A percentile compares a stretch with the other conserved stretches of the same genome.
phyloP scores from a whole-genome alignment of 53 echinoderm and acorn worm genomes.

The Henricia sp. region DNA sequence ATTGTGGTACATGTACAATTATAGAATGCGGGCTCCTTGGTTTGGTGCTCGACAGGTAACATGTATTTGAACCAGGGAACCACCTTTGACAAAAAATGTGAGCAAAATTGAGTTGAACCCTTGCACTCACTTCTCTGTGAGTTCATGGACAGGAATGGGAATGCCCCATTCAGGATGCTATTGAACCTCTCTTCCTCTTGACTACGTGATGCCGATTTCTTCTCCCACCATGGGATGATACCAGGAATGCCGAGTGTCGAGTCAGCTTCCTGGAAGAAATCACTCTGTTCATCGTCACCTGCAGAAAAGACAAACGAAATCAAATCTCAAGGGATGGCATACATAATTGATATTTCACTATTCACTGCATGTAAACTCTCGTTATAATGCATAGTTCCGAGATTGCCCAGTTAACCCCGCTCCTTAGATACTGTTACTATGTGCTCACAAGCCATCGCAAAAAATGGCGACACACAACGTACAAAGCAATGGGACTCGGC shows the following conservation, averaged over 20 bases:
- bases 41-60: no score
- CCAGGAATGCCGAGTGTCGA: conserved; percentile 75
- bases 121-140: conserved; percentile 75
- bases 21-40: no score
- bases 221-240: conserved; percentile 98
- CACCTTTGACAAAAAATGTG: neutral
- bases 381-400: no score
- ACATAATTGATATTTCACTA: no score
- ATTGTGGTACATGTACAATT: no score
- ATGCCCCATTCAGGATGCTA: conserved; percentile 81
- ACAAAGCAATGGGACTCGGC: no score
- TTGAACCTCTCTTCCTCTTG: conserved; percentile 82
- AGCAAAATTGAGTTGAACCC: neutral
- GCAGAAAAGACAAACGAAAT: neutral
- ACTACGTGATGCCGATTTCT: conserved; percentile 47
- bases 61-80: no score
- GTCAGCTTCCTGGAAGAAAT: conserved; percentile 94
- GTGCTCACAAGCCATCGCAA: no score
- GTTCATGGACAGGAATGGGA: conserved; percentile 78
- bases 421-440: no score
- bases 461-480: no score
- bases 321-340: no score
- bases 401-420: no score
- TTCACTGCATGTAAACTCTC: neutral
- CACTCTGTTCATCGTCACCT: conserved; percentile 99